phyloP scores from a whole-genome alignment of 2,113 vertebrate species.

The Colistium nudipinnis region DNA sequence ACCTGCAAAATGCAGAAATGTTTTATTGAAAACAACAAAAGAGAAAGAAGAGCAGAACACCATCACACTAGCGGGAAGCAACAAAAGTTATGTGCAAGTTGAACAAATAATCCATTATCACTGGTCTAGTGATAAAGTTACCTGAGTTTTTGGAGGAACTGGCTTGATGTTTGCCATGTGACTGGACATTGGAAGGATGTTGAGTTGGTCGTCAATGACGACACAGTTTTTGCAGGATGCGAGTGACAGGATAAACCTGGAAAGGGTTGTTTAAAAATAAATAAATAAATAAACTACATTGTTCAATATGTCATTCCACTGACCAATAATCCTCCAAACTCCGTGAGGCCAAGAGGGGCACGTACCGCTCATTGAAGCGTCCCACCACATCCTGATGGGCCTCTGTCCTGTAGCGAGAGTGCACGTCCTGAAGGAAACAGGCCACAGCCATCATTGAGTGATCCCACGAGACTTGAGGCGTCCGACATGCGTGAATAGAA shows the following conservation, averaged over 20 bases:
- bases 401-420: slow-evolving; percentile 95
- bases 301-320: background rate
- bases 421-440: slow-evolving; percentile 87
- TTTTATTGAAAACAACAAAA: background rate
- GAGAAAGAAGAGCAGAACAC: background rate
- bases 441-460: background rate
- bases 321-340: background rate
- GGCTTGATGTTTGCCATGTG: slow-evolving; percentile 89
- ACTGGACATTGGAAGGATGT: slow-evolving; percentile 93
- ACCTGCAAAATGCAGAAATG: background rate
- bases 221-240: slow-evolving; percentile 94
- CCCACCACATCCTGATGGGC: slow-evolving; percentile 97
- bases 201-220: slow-evolving; percentile 95
- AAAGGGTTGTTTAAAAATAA: background rate
- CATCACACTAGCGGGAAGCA: background rate
- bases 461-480: background rate
- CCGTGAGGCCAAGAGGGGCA: background rate
- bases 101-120: background rate
- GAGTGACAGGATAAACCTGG: slow-evolving; percentile 94
- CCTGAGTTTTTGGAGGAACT: slow-evolving; percentile 87
- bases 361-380: slow-evolving; percentile 95
- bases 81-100: too few relatives aligned
- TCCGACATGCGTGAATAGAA: background rate
- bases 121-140: slow-evolving; percentile 54
- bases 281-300: background rate